Conservation (phyloP, 2,888 invertebrate species). For the Periphyllus acericola region DNA sequence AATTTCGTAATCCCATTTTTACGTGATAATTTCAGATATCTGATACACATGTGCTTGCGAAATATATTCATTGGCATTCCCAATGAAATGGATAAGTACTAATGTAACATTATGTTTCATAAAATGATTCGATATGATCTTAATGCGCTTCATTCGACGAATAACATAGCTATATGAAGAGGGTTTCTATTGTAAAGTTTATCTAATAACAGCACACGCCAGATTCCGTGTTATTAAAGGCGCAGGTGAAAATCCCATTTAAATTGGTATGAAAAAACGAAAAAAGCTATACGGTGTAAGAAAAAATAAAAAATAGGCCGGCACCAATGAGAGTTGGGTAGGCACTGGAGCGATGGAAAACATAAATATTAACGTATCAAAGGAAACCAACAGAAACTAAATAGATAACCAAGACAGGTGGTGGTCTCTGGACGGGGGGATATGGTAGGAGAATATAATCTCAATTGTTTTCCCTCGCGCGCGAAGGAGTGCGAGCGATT, state of each 20-base stretch:
- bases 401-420: not conserved
- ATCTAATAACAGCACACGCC: not conserved
- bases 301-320: too few relatives aligned
- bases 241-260: conserved; percentile 4
- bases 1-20: too few relatives aligned
- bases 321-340: not conserved
- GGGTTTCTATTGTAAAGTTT: not conserved
- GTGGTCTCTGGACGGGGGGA: not conserved
- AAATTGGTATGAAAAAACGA: not conserved
- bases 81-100: not conserved
- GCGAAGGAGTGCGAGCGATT: conserved; percentile 32
- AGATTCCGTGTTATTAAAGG: not conserved
- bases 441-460: not conserved
- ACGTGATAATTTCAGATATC: too few relatives aligned
- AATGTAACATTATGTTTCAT: not conserved
- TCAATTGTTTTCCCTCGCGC: conserved; percentile 31
- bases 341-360: not conserved
- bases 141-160: not conserved
- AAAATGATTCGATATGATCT: not conserved
- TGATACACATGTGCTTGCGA: too few relatives aligned
- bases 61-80: too few relatives aligned
- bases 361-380: not conserved
- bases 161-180: not conserved
- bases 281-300: not conserved
- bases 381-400: not conserved